Evolutionary conservation across 1,140 invertebrate genomes (phyloP), one percentile per base, ranked within the genome.

Genomic region (Hormaphis cornu): DNA sequence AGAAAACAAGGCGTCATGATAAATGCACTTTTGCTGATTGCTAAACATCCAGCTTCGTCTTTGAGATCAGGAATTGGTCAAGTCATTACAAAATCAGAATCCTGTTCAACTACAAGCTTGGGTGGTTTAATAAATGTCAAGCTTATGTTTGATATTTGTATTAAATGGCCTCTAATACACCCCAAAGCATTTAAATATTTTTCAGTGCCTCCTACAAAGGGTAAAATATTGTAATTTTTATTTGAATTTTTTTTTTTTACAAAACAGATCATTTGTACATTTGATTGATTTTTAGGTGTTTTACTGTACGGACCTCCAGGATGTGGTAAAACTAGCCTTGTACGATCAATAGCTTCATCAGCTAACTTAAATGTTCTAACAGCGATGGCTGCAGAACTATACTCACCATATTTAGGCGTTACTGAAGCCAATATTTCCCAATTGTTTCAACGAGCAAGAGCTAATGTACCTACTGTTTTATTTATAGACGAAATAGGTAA

Each of bases 401-500:
- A 85, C 71, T 87, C 85, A 0, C 83, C 85, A 2, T 87, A 79
- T 77, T 83, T 87, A 3, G 86, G 86, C 18, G 84, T 85, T 72
- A 84, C 85, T 0, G 85, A 87, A 75, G 80, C 80, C 73, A 81
- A 81, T 46, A 79, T 87, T 14, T 73, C 79, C 0, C 77, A 85
- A 72, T 79, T 90, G 1, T 90, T 90, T 74, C 77, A 84, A 56
- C 81, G 84, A 72, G 88, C 88, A 0, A 76, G 86, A 69, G 77
- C 82, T 73, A 83, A 83, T 72, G 80, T 86, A 4, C 88, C 88
- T 0, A 81, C 85, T 52, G 82, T 90, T 37, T 78, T 90, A 52
- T 90, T 90, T 75, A 83, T 90, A 72, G 88, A 90, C 80, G 88
- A 90, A 81, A 86, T 90, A 72, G 83, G 82, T 83, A 75, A 71